These are phyloP conservation scores for Kradibia gibbosae DNA, from an alignment of 1,140 invertebrate species.

Conservation along the genomic window DNA sequence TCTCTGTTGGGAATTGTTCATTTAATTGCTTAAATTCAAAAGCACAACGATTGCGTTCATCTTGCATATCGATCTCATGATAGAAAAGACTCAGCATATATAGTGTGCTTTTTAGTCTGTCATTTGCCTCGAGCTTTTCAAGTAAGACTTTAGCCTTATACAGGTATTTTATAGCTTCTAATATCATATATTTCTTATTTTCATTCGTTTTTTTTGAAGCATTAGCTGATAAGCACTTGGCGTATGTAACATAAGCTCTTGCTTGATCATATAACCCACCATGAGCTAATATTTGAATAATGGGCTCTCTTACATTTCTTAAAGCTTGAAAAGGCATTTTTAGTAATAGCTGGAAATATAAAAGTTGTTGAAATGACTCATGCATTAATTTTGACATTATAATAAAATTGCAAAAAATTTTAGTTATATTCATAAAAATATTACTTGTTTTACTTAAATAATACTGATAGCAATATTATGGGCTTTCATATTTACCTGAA, in stretches of 20 bases:
- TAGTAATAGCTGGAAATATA: constrained; percentile 77
- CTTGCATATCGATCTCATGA: constrained; percentile 77
- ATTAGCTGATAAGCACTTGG: constrained; percentile 80
- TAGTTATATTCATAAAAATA: neutral
- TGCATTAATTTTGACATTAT: neutral
- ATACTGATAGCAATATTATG: neutral
- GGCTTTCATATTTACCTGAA: constrained; percentile 71
- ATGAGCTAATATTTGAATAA: constrained; percentile 83
- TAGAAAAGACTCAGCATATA: constrained; percentile 78
- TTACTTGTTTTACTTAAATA: neutral
- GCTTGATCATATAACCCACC: constrained; percentile 87
- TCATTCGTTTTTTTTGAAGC: constrained; percentile 69
- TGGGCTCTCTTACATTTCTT: constrained; percentile 78
- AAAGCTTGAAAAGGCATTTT: constrained; percentile 83
- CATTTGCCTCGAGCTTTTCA: constrained; percentile 81
- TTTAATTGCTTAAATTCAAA: constrained; percentile 81
- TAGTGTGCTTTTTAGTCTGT: constrained; percentile 80
- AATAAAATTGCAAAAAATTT: constrained; percentile 16
- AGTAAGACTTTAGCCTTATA: constrained; percentile 80
- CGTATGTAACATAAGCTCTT: constrained; percentile 77
- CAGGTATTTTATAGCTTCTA: constrained; percentile 78
- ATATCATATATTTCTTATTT: constrained; percentile 73
- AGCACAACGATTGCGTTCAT: constrained; percentile 81
- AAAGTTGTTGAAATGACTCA: no score
- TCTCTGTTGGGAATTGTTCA: constrained; percentile 75